These are phyloP conservation scores for Euborellia annulipes DNA, from an alignment of 1,140 invertebrate species.

Conservation along the genomic window DNA sequence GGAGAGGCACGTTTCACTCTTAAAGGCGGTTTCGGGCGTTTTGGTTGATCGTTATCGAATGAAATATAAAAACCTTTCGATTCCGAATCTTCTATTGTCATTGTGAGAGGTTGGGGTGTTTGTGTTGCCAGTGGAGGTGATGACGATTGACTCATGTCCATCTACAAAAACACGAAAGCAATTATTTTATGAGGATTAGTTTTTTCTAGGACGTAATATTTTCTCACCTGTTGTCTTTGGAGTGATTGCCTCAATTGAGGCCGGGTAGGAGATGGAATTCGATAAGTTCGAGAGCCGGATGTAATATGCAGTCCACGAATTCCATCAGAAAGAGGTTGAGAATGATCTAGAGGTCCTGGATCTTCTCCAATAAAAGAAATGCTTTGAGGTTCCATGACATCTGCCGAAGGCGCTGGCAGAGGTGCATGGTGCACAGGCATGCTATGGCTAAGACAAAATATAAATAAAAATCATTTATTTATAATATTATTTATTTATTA, in stretches of 20 bases:
- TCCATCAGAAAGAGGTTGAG: constrained; percentile 30
- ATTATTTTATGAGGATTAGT: neutral
- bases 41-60: constrained; percentile 74
- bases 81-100: constrained; percentile 25
- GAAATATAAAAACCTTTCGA: constrained; percentile 86
- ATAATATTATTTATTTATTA: neutral
- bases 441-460: constrained; percentile 5
- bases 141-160: constrained; percentile 19
- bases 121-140: constrained; percentile 21
- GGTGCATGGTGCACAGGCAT: constrained; percentile 34
- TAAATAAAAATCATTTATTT: constrained; percentile 1
- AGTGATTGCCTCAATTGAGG: constrained; percentile 32
- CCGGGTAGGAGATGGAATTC: constrained; percentile 65
- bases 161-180: constrained; percentile 6
- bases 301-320: constrained; percentile 63
- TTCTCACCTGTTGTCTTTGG: constrained; percentile 22
- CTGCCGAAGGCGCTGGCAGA: constrained; percentile 45
- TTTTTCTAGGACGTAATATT: neutral
- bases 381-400: constrained; percentile 81
- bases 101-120: constrained; percentile 31
- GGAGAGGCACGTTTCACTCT: constrained; percentile 58
- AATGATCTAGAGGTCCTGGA: too few species aligned
- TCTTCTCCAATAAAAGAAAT: constrained; percentile 75
- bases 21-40: constrained; percentile 73
- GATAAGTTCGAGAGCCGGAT: constrained; percentile 70